phyloP scores from a whole-genome alignment of 2,797 vertebrate species.

The Smutsia temminckii region DNA sequence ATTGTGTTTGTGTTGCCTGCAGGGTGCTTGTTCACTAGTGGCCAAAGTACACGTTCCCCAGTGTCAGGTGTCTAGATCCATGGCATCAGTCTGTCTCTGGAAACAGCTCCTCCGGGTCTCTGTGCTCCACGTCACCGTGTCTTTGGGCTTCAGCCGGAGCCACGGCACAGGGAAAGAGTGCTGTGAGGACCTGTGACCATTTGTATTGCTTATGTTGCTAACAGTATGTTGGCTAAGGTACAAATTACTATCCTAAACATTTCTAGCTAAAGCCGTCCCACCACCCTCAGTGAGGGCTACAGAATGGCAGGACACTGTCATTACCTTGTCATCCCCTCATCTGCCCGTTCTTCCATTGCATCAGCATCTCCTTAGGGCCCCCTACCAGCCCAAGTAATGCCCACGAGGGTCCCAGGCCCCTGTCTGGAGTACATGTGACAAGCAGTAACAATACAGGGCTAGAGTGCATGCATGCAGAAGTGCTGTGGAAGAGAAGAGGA shows the following conservation, averaged over 20 bases:
- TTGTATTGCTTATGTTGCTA: neutral
- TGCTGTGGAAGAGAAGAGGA: neutral
- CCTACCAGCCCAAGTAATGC: neutral
- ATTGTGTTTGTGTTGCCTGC: neutral
- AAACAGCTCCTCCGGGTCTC: neutral
- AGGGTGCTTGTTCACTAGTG: neutral
- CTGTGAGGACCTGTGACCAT: accelerated
- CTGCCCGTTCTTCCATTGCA: neutral
- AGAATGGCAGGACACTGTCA: neutral
- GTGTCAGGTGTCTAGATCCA: neutral
- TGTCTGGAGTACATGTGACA: neutral
- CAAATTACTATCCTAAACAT: neutral
- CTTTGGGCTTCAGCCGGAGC: neutral
- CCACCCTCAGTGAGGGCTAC: neutral
- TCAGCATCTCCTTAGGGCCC: neutral
- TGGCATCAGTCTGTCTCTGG: neutral
- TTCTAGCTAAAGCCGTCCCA: neutral
- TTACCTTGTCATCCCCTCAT: neutral
- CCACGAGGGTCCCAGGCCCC: neutral
- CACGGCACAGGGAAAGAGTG: neutral
- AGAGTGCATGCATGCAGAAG: accelerated
- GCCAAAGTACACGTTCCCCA: neutral
- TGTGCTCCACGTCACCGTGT: accelerated
- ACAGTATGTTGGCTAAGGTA: neutral
- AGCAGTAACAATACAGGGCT: accelerated